Conservation (phyloP, 2,797 vertebrate species). For the Amblyopsis hoosieri region DNA sequence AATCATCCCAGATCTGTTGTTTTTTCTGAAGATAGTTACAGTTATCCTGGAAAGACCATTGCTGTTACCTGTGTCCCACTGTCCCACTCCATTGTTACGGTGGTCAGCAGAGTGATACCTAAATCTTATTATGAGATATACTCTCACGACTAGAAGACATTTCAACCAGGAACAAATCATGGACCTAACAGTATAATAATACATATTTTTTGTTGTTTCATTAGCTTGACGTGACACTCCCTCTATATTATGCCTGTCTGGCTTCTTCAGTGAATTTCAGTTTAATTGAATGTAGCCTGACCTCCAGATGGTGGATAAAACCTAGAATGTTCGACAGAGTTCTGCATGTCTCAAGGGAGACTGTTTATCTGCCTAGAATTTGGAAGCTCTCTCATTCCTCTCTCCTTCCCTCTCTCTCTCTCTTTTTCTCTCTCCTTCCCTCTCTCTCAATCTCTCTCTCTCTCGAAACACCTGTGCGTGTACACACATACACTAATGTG, state of each 20-base stretch:
- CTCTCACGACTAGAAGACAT: too few relatives aligned
- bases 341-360: slow-evolving; percentile 31
- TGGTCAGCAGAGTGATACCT: too few relatives aligned
- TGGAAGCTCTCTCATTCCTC: slow-evolving; percentile 43
- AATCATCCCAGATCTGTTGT: too few relatives aligned
- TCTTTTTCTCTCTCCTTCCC: slow-evolving; percentile 6
- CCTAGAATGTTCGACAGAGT: slow-evolving; percentile 23
- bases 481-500: neutral
- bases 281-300: slow-evolving; percentile 29
- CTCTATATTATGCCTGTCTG: slow-evolving; percentile 17
- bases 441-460: slow-evolving; percentile 7
- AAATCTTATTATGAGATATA: too few relatives aligned
- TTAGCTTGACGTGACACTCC: neutral
- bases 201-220: slow-evolving; percentile 4
- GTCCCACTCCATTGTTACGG: too few relatives aligned
- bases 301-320: slow-evolving; percentile 25
- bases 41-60: too few relatives aligned
- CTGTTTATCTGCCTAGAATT: slow-evolving; percentile 60
- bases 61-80: too few relatives aligned
- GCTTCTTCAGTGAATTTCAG: slow-evolving; percentile 12
- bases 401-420: slow-evolving; percentile 8
- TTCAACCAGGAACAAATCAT: too few relatives aligned
- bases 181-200: neutral
- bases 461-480: neutral
- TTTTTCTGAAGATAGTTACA: too few relatives aligned